Base-by-base conservation (phyloP, 2,888 invertebrate genomes). In the Muschampia plurimacula region DNA sequence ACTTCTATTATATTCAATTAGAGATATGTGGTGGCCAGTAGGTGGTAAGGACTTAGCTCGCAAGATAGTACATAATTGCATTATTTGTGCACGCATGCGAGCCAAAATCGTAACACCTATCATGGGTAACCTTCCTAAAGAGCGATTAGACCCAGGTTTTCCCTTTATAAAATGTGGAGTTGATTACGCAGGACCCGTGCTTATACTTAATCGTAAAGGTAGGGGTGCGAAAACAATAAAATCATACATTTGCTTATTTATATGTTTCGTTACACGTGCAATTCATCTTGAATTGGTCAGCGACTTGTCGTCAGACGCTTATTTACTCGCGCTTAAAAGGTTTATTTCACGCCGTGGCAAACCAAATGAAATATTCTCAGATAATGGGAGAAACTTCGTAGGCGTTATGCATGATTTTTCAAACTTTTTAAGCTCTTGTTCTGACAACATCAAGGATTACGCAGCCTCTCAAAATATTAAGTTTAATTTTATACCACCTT, bases 1-100 rank as follows among this genome's bases (percentile, higher is more conserved):
- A 12, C n/a, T 72, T 3, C 64, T 78, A 0, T 36, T 78, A 46
- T 64, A 60, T 5, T 39, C 69, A 0, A 71, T 77, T 1, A 36
- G 78, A 32, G 75, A 77, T 6, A 52, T 0, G 0, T 74, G 68
- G 69, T 75, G 78, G 77, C 77, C 74, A 8, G 22, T 77, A 10
- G 72, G 71, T 10, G 76, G 76, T 9, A 65, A 75, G 12, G 62
- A 74, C 36, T 65, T 78, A 13, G 78, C 76, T 5, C 60, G 70
- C 15, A 55, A 64, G 4, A 59, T 69, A 5, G 68, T 72, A 4
- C 70, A 72, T 10, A 49, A 49, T 0, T 76, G 75, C 65, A 52
- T 76, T 8, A 73, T 1, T 12, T 78, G 75, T 66, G 67, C 41
- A 7, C 75, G 76, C 7, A 55, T 75, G 46, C 74, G 44, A 63